Evolutionary conservation across 2,113 vertebrate genomes (phyloP), one percentile per base, ranked within the genome.

Genomic region (Hoplias malabaricus): DNA sequence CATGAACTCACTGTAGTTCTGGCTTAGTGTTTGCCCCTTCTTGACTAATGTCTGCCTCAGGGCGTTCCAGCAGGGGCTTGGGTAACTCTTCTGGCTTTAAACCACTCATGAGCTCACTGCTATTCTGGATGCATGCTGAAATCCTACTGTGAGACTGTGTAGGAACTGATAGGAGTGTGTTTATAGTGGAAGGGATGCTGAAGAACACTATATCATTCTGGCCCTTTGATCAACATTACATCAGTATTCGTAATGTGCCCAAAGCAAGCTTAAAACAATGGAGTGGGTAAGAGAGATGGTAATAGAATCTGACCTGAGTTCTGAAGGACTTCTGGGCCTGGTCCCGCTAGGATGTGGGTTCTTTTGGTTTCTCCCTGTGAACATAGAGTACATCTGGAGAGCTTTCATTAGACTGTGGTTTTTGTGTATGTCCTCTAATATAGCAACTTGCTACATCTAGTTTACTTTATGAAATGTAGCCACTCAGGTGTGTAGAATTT

Each of bases 141-240:
- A 56, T 46, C 75, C 19, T 29, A 38, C 38, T 48, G 42, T 16
- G n/a, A 11, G 29, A 57, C 56, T 56, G 46, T 43, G 9, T 38
- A 78, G 54, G 57, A 71, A 71, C 27, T 63, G 42, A 78, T 78
- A 71, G 42, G 29, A 53, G 66, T 75, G 56, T 70, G 66, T 54
- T 53, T 62, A 31, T 74, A 36, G 27, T 78, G 68, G 69, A 54
- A 59, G 46, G 77, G 63, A 25, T 40, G 34, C 27, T n/a, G 54
- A 29, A 54, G n/a, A 79, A 71, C 59, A 59, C 38, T 70, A 46
- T 33, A 29, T 70, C 80, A 43, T 75, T 68, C 50, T 68, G 63
- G 46, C 38, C 73, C 59, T 54, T 42, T 71, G 65, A 79, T 57
- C 36, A 61, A 65, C 66, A 82, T 82, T 75, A 79, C 78, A 27